Percentiles rank a stretch among this genome's conserved stretches.
Evolutionary conservation across 2,888 invertebrate species (phyloP).

Genomic region (Ormyrus labotus): DNA sequence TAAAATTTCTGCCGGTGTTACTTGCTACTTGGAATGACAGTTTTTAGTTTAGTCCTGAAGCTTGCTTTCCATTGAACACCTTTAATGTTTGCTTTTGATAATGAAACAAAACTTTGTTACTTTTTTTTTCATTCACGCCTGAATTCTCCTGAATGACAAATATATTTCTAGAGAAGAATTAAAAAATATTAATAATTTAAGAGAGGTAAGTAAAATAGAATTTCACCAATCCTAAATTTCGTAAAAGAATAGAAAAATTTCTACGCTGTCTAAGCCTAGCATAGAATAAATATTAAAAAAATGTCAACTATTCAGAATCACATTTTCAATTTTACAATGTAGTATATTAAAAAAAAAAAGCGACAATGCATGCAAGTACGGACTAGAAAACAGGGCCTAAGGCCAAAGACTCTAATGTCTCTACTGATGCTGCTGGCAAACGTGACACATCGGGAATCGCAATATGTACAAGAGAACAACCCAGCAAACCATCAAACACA

Average conservation of each 20-base stretch:
- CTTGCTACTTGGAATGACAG: too few relatives aligned
- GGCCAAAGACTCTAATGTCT: background rate
- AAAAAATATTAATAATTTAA: too few relatives aligned
- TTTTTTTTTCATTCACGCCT: too few relatives aligned
- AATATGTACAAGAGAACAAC: slow-evolving; percentile 24
- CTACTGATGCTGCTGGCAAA: background rate
- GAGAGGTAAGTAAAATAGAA: too few relatives aligned
- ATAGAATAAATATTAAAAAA: background rate
- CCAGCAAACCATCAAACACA: slow-evolving; percentile 5
- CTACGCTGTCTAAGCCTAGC: background rate
- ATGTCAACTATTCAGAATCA: background rate
- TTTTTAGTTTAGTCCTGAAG: too few relatives aligned
- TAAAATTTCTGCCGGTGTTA: slow-evolving; percentile 24
- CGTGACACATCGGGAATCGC: slow-evolving; percentile 1
- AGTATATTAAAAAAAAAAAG: slow-evolving; percentile 22
- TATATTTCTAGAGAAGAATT: too few relatives aligned
- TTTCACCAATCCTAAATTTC: background rate
- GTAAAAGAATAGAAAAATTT: background rate
- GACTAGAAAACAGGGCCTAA: background rate
- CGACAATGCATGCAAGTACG: slow-evolving; percentile 41
- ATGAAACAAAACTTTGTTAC: too few relatives aligned
- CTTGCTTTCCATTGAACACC: too few relatives aligned
- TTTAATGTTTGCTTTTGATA: too few relatives aligned
- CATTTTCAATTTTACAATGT: slow-evolving; percentile 27
- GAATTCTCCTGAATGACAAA: too few relatives aligned